These are phyloP conservation scores for Mechanitis mazaeus DNA, from an alignment of 2,888 invertebrate species.

Conservation along the genomic window DNA sequence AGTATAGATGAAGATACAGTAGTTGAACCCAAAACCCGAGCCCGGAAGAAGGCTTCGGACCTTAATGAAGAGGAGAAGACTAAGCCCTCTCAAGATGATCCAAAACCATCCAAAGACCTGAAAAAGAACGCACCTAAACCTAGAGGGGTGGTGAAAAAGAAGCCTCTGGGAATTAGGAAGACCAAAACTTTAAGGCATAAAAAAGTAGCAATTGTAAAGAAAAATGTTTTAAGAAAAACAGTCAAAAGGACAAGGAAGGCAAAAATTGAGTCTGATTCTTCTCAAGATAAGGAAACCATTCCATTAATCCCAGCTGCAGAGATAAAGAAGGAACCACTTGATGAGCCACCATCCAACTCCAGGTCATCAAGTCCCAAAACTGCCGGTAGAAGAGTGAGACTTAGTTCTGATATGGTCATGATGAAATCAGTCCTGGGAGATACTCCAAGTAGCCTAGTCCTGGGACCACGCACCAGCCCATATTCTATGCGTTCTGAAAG, in stretches of 20 bases:
- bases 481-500: conserved; percentile 79
- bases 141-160: conserved; percentile 62
- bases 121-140: conserved; percentile 60
- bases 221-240: conserved; percentile 56
- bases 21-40: conserved; percentile 69
- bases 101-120: conserved; percentile 65
- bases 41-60: conserved; percentile 68
- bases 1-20: conserved; percentile 63
- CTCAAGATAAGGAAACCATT: conserved; percentile 59
- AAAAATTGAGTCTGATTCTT: conserved; percentile 50
- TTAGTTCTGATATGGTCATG: conserved; percentile 68
- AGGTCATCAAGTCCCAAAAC: conserved; percentile 70
- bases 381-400: conserved; percentile 59
- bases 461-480: conserved; percentile 73
- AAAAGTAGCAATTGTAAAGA: conserved; percentile 54
- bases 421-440: conserved; percentile 68
- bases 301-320: conserved; percentile 63
- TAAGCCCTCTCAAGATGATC: conserved; percentile 60
- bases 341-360: conserved; percentile 60
- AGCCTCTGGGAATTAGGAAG: conserved; percentile 68
- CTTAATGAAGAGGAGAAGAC: conserved; percentile 57
- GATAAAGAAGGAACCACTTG: conserved; percentile 67
- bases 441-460: conserved; percentile 53
- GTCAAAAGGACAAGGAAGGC: conserved; percentile 58
- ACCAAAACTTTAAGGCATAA: conserved; percentile 57